Percentiles rank a stretch among this genome's conserved stretches.
Evolutionary conservation across 2,888 invertebrate genomes (phyloP).

Genomic region (Apodemia zela): DNA sequence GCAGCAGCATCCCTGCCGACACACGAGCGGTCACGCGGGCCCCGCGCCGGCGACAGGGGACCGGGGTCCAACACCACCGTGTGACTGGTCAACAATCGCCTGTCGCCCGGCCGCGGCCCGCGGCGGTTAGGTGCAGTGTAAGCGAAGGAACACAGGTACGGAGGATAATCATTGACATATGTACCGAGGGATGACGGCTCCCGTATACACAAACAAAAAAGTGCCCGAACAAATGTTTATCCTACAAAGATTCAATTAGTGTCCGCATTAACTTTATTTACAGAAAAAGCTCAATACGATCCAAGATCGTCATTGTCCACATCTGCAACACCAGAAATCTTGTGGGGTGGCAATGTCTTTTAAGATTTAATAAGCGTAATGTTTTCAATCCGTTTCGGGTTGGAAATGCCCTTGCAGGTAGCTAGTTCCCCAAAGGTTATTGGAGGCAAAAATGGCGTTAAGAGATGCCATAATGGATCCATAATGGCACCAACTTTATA

Average conservation of each 20-base stretch:
- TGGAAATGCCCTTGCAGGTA: no score
- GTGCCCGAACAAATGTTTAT: background rate
- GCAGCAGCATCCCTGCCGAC: constrained; percentile 73
- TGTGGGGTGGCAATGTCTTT: background rate
- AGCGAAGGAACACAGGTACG: constrained; percentile 72
- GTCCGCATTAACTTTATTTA: background rate
- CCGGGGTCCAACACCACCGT: constrained; percentile 18
- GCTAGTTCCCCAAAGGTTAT: no score
- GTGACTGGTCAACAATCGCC: constrained; percentile 37
- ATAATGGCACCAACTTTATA: no score
- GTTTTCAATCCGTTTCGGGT: no score
- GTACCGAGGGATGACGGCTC: background rate
- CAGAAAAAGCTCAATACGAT: background rate
- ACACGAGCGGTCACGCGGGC: constrained; percentile 26
- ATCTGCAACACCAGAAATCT: background rate
- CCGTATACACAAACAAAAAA: background rate
- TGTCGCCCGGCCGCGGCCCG: constrained; percentile 28
- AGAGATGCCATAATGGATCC: no score
- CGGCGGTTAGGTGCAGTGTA: constrained; percentile 48
- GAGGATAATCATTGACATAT: constrained; percentile 50
- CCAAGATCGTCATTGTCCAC: background rate
- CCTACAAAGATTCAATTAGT: background rate
- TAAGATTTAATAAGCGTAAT: no score
- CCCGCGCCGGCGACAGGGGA: constrained; percentile 31
- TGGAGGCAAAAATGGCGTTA: no score